A percentile compares a stretch with the other conserved stretches of the same genome.
These are phyloP conservation scores for Ectemnius continuus DNA, from an alignment of 2,888 invertebrate genomes.

Conservation along the genomic window DNA sequence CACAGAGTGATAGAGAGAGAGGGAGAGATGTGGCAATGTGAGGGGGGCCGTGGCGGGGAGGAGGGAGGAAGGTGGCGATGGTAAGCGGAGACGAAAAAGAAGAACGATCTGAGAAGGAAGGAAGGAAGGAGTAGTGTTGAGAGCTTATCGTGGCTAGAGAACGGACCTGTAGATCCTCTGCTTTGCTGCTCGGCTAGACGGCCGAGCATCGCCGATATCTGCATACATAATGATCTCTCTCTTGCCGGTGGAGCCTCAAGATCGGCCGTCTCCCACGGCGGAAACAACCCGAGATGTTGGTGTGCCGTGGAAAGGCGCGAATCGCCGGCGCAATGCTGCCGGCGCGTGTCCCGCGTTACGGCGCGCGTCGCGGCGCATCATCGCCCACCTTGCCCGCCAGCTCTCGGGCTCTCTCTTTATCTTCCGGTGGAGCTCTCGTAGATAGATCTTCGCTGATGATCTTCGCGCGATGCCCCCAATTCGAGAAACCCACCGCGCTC, in stretches of 20 bases:
- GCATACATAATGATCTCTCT: constrained; percentile 46
- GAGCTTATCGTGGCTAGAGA: constrained; percentile 38
- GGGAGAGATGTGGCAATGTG: background rate
- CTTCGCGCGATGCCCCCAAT: constrained; percentile 42
- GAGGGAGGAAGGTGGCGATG: background rate
- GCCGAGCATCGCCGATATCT: constrained; percentile 47
- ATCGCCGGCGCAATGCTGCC: constrained; percentile 12
- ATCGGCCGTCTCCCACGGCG: constrained; percentile 47
- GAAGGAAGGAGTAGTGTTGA: constrained; percentile 8
- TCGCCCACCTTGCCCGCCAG: constrained; percentile 20
- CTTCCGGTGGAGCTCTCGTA: constrained; percentile 39
- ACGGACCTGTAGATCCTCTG: constrained; percentile 59
- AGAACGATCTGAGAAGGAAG: constrained; percentile 7
- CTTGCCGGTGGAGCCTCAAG: constrained; percentile 14
- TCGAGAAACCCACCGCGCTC: constrained; percentile 29
- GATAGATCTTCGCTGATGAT: constrained; percentile 47
- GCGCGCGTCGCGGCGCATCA: constrained; percentile 1
- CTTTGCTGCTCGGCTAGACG: constrained; percentile 36
- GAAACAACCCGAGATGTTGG: constrained; percentile 33
- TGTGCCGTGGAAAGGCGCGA: constrained; percentile 35
- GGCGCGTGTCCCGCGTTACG: constrained; percentile 7
- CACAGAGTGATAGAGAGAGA: background rate
- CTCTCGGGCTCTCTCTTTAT: constrained; percentile 18
- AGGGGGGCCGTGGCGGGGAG: too few relatives aligned
- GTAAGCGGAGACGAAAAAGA: constrained; percentile 18